These are phyloP conservation scores for Etheostoma cragini DNA, from an alignment of 2,113 vertebrate genomes.

Conservation along the genomic window DNA sequence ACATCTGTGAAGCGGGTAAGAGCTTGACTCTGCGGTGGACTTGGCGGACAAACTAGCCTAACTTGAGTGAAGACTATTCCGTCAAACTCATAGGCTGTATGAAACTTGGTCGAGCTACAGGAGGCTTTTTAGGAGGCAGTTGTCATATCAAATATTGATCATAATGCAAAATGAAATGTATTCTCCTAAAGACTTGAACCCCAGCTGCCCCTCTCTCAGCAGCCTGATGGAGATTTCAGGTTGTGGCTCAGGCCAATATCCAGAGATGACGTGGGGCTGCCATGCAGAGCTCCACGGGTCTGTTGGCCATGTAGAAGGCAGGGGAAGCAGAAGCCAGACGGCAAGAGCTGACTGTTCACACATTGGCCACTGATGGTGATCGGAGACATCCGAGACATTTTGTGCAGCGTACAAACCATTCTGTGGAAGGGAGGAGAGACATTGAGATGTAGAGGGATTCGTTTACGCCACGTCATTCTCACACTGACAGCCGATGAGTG, in stretches of 20 bases:
- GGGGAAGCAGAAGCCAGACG: conserved; percentile 9
- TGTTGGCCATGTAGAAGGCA: not conserved
- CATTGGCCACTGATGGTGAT: not conserved
- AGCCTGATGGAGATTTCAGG: too few relatives aligned
- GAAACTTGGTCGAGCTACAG: too few relatives aligned
- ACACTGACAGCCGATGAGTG: conserved; percentile 6
- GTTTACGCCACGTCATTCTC: not conserved
- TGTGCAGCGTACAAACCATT: not conserved
- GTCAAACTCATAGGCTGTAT: too few relatives aligned
- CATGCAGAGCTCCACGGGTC: not conserved
- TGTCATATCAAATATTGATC: too few relatives aligned
- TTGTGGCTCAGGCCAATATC: not conserved
- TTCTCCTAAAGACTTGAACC: too few relatives aligned
- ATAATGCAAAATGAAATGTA: too few relatives aligned
- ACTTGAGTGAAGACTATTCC: too few relatives aligned
- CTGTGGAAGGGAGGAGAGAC: not conserved
- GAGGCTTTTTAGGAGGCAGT: too few relatives aligned
- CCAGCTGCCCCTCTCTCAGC: too few relatives aligned
- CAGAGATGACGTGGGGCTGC: not conserved
- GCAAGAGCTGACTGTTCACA: not conserved
- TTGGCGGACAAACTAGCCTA: too few relatives aligned
- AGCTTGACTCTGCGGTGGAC: too few relatives aligned
- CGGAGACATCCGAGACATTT: not conserved
- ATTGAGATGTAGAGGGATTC: not conserved
- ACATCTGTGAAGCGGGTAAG: too few relatives aligned